Evolutionary conservation across 2,113 vertebrate genomes (phyloP).

Genomic region (Chloroceryle aenea): DNA sequence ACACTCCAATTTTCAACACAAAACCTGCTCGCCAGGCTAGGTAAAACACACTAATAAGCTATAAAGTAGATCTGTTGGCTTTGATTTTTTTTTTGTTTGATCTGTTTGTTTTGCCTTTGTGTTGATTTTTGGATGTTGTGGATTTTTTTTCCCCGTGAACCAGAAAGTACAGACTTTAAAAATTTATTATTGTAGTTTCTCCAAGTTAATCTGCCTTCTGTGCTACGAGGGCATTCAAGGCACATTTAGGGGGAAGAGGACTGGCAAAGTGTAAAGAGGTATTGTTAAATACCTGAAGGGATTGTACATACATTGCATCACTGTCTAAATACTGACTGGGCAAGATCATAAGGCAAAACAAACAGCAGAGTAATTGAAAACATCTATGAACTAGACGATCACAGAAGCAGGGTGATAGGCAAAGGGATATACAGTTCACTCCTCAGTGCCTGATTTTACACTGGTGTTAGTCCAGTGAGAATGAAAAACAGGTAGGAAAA

Average conservation of each 20-base stretch:
- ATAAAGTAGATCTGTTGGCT: neutral
- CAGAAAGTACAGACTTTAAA: neutral
- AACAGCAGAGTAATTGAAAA: slow-evolving; percentile 73
- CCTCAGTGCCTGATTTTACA: neutral
- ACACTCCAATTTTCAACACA: slow-evolving; percentile 44
- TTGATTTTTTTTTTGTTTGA: neutral
- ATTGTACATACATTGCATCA: neutral
- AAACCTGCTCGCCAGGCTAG: slow-evolving; percentile 5
- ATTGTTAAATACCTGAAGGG: slow-evolving; percentile 32
- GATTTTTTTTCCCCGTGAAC: neutral
- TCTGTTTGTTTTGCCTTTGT: neutral
- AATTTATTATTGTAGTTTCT: slow-evolving; percentile 12
- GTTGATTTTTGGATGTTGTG: neutral
- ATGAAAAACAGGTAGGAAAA: neutral
- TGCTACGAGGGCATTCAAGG: neutral
- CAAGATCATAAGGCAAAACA: slow-evolving; percentile 63
- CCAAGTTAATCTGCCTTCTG: neutral
- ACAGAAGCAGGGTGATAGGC: neutral
- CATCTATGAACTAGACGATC: slow-evolving; percentile 56
- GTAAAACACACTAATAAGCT: neutral
- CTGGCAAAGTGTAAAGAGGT: slow-evolving; percentile 43
- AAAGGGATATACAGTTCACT: slow-evolving; percentile 8
- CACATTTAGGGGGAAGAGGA: neutral
- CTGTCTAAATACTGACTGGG: slow-evolving; percentile 43
- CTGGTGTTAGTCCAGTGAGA: neutral